A percentile compares a stretch with the other conserved stretches of the same genome.
Conservation (phyloP, 2,888 invertebrate species). For the Drosophila barbarae region DNA sequence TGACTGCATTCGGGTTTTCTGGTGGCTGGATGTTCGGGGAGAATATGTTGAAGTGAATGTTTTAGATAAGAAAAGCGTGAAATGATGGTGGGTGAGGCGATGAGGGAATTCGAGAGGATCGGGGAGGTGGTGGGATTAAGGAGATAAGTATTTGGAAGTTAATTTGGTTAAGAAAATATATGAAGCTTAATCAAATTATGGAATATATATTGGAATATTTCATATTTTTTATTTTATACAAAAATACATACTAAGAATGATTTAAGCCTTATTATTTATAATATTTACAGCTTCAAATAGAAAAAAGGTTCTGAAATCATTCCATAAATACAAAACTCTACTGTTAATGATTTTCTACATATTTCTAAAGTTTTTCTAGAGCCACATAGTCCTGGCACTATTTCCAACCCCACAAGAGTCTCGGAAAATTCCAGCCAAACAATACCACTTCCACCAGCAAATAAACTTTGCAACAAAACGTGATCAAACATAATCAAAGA, state of each 20-base stretch:
- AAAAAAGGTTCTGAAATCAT: too few species aligned
- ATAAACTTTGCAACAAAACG: constrained; percentile 58
- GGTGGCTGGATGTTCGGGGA: background rate
- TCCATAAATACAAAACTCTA: too few species aligned
- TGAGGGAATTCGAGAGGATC: background rate
- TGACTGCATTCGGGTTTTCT: constrained; percentile 38
- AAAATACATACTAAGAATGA: too few species aligned
- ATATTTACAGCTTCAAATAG: too few species aligned
- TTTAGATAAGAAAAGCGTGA: constrained; percentile 36
- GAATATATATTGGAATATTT: too few species aligned
- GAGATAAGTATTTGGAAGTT: constrained; percentile 4
- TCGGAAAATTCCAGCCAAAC: constrained; percentile 21
- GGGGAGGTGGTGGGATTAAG: constrained; percentile 17
- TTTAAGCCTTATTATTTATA: too few species aligned
- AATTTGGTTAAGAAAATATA: constrained; percentile 9
- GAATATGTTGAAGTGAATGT: constrained; percentile 32
- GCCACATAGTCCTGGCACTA: background rate
- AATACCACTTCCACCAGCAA: constrained; percentile 23
- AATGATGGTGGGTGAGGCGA: background rate
- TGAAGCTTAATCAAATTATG: background rate
- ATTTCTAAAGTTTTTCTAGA: background rate
- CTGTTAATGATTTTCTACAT: background rate
- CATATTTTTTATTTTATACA: too few species aligned
- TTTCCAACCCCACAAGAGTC: background rate
- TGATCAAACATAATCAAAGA: constrained; percentile 73